phyloP scores from a whole-genome alignment of 2,113 vertebrate species.

The Microtus richardsoni region DNA sequence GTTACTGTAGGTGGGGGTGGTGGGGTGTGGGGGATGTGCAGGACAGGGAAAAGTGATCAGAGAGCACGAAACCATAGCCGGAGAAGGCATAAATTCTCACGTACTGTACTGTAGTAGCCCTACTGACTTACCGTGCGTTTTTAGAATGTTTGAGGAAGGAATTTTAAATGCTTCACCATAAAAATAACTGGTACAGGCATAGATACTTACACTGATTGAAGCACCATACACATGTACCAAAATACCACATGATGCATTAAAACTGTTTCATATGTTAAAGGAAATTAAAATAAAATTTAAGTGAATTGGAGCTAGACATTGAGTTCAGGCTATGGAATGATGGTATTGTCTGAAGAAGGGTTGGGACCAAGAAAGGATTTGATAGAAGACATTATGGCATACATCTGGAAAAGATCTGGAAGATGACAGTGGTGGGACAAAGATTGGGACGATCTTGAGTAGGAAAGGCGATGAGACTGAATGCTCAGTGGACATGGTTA shows the following conservation, averaged over 20 bases:
- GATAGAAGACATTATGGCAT: not conserved
- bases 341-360: not conserved
- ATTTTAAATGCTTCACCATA: not conserved
- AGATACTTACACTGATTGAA: not conserved
- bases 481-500: not conserved
- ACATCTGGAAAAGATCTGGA: constrained; percentile 17
- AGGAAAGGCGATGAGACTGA: not conserved
- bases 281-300: not conserved
- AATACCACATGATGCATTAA: not conserved
- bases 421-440: not conserved
- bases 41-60: not conserved
- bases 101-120: not conserved
- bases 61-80: not conserved
- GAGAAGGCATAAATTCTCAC: not conserved
- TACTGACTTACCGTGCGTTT: not conserved
- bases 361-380: not conserved
- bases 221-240: not conserved
- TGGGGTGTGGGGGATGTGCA: fast-evolving
- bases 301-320: not conserved
- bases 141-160: not conserved
- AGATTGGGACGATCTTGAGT: not conserved
- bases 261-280: not conserved
- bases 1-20: not conserved
- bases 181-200: not conserved
- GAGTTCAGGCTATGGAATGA: not conserved